Evolutionary conservation across 1,140 invertebrate genomes (phyloP).

Genomic region (Palaemon carinicauda): DNA sequence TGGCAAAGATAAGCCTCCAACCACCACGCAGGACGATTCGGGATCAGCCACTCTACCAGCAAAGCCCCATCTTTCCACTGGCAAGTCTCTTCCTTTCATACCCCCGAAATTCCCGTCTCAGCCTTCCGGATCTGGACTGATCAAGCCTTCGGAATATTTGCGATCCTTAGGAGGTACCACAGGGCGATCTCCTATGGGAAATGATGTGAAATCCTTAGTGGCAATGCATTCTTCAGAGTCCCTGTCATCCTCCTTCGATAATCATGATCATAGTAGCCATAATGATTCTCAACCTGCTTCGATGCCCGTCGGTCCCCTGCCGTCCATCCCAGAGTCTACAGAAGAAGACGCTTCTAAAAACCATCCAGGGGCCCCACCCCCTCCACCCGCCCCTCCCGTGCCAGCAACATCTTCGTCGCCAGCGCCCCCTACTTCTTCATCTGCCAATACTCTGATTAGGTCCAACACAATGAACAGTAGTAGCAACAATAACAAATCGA

Average conservation of each 20-base stretch:
- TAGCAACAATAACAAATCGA: conserved; percentile 61
- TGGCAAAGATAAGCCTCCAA: neutral
- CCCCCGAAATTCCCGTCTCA: conserved; percentile 83
- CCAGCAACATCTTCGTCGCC: conserved; percentile 63
- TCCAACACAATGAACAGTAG: conserved; percentile 62
- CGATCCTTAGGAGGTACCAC: conserved; percentile 74
- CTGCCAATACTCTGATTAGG: conserved; percentile 59
- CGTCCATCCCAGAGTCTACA: conserved; percentile 58
- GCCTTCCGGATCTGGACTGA: conserved; percentile 75
- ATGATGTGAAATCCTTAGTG: neutral
- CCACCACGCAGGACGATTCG: conserved; percentile 18
- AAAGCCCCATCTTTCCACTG: neutral
- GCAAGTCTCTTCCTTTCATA: conserved; percentile 71
- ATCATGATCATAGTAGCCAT: neutral
- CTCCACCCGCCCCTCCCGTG: conserved; percentile 67
- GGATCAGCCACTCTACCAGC: neutral
- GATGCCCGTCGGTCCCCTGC: conserved; percentile 50
- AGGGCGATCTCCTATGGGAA: neutral
- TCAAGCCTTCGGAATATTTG: conserved; percentile 91
- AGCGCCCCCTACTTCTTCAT: neutral
- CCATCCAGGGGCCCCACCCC: conserved; percentile 68
- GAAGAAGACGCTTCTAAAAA: conserved; percentile 32
- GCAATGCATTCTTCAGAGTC: neutral
- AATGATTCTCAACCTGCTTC: conserved; percentile 35
- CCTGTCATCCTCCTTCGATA: neutral